A percentile compares a stretch with the other conserved stretches of the same genome.
Evolutionary conservation across 2,888 invertebrate species (phyloP).

Genomic region (Stenodema calcarata): DNA sequence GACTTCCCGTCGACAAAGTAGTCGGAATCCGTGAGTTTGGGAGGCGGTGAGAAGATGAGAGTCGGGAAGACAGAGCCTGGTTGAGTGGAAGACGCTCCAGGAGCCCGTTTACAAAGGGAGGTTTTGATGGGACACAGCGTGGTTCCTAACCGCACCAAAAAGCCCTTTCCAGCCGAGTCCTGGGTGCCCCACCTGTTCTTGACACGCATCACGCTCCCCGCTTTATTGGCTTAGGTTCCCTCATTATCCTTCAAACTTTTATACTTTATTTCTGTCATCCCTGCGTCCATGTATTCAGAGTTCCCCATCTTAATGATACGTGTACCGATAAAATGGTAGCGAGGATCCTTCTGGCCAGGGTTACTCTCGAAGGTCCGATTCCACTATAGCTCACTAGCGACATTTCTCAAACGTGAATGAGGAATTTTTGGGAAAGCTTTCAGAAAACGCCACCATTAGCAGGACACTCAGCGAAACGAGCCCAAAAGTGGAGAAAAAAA

Average conservation of each 20-base stretch:
- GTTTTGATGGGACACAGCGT: conserved; percentile 45
- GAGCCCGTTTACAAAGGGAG: conserved; percentile 13
- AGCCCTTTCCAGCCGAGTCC: background rate
- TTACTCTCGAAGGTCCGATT: too few relatives aligned
- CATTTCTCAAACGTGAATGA: too few relatives aligned
- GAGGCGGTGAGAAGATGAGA: background rate
- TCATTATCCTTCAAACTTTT: conserved; percentile 30
- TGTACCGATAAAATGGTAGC: too few relatives aligned
- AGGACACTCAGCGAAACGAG: too few relatives aligned
- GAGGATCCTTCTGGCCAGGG: too few relatives aligned
- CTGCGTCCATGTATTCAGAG: background rate
- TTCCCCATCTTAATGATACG: background rate
- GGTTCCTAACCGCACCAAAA: background rate
- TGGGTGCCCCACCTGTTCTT: background rate
- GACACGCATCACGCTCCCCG: conserved; percentile 29
- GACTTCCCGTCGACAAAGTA: background rate
- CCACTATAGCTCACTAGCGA: too few relatives aligned
- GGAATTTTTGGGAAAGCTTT: too few relatives aligned
- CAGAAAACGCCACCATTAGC: too few relatives aligned
- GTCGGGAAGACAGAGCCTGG: background rate
- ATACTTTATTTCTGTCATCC: background rate
- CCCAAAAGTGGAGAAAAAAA: too few relatives aligned
- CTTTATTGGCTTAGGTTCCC: conserved; percentile 24
- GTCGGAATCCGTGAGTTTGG: background rate
- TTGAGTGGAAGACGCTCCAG: background rate